Base-by-base conservation (phyloP, 1,140 invertebrate genomes). In the Phenacoccus solenopsis region DNA sequence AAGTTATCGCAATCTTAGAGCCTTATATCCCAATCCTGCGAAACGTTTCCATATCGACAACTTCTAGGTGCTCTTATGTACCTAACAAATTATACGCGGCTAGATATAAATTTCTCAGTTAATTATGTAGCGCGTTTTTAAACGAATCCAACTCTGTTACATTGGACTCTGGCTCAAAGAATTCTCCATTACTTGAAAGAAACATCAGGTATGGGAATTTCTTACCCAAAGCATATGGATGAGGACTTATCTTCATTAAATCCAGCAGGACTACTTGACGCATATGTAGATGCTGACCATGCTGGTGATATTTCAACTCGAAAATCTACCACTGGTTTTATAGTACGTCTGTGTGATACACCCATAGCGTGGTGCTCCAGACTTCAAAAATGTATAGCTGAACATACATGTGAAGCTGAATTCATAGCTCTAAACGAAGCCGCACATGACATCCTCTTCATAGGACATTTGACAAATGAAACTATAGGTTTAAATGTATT, bases 291-390 rank as follows among this genome's bases (percentile, higher is more conserved):
- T 49, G 30, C 69, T 20, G 69, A 70, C 49, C 49, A 25, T 9
- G 38, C 69, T 27, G 69, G 24, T 22, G 38, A 70, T 28, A 64
- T 22, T 30, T 32, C 22, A 12, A 56, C 30, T 49, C 3, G 69
- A 59, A 70, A 70, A 32, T 70, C 69, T 13, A 49, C 35, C 22
- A 49, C 69, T 30, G 69, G 69, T 20, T 70, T 56, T 56, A 12
- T 70, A 49, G 30, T 35, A 7, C 22, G 49, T 21, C 10, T 61
- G 13, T 49, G 49, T 24, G 28, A 25, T 49, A 49, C 27, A 49
- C 25, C 49, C 12, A 22, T 70, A 2, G 9, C 28, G 61, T 70
- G 69, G 28, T 3, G n/a, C 27, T 56, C 28, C 1, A 64, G 49
- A 28, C 22, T 49, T 9, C 69, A 70, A 70, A 56, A 22, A 5